Evolutionary conservation across 2,113 vertebrate genomes (phyloP).

Genomic region (Pterophyllum scalare): DNA sequence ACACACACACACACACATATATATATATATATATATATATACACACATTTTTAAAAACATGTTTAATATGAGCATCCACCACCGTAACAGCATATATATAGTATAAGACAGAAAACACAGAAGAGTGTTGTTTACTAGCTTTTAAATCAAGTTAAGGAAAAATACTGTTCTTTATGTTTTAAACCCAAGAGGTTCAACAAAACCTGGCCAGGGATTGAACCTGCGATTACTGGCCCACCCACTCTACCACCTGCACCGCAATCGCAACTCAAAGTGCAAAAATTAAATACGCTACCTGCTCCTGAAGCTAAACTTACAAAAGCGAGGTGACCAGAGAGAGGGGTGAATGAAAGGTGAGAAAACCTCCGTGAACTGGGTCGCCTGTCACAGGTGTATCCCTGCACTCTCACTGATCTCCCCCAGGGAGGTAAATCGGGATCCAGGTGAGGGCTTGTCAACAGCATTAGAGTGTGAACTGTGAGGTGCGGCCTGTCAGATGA

Average conservation of each 20-base stretch:
- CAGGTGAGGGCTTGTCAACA: slow-evolving; percentile 74
- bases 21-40: too few species aligned
- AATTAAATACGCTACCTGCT: slow-evolving; percentile 28
- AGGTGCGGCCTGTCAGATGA: slow-evolving; percentile 43
- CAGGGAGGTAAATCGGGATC: slow-evolving; percentile 42
- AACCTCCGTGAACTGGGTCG: slow-evolving; percentile 66
- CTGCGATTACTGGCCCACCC: not conserved
- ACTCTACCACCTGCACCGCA: not conserved
- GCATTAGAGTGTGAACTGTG: slow-evolving; percentile 31
- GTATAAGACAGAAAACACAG: too few species aligned
- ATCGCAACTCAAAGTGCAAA: slow-evolving; percentile 25
- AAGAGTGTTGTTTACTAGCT: not conserved
- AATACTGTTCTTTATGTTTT: not conserved
- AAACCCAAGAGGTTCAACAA: not conserved
- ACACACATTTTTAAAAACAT: not conserved
- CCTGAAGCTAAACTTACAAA: slow-evolving; percentile 8
- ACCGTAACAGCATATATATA: too few species aligned
- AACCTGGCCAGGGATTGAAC: not conserved
- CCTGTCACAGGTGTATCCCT: slow-evolving; percentile 57
- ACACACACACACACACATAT: too few species aligned
- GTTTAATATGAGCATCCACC: too few species aligned
- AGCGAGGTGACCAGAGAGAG: not conserved
- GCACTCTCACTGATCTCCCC: slow-evolving; percentile 55
- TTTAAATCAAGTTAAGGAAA: not conserved
- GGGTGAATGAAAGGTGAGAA: slow-evolving; percentile 62